Conservation (phyloP, 2,888 invertebrate species). For the Heliconius aoede region DNA sequence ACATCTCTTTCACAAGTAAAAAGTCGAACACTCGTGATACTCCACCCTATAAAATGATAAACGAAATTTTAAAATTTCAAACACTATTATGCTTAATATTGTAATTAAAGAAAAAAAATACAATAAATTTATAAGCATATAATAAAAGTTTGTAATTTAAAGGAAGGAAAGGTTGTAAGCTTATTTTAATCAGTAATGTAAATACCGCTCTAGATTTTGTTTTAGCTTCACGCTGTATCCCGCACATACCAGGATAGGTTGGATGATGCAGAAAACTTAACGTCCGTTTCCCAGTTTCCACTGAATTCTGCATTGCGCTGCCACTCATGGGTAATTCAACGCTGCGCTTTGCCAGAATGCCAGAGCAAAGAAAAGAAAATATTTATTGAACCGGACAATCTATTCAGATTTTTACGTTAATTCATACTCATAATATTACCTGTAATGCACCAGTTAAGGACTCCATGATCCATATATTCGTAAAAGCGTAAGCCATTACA, state of each 20-base stretch:
- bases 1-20: constrained; percentile 72
- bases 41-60: constrained; percentile 55
- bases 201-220: not conserved
- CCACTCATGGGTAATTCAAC: too few species aligned
- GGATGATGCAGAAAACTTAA: too few species aligned
- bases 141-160: not conserved
- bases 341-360: too few species aligned
- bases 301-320: too few species aligned
- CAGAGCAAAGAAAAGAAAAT: too few species aligned
- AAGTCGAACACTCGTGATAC: constrained; percentile 61
- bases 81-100: too few species aligned
- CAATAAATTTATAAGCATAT: not conserved
- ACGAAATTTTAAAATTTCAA: not conserved
- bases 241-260: not conserved
- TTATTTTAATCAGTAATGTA: not conserved
- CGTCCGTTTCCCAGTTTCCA: too few species aligned
- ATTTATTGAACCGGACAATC: too few species aligned
- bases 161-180: not conserved
- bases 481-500: constrained; percentile 75
- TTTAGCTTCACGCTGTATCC: too few species aligned
- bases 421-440: constrained; percentile 54
- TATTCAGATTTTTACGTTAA: not conserved
- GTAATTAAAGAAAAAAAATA: not conserved
- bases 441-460: constrained; percentile 71
- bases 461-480: constrained; percentile 80